These are phyloP conservation scores for Melieria picta DNA, from an alignment of 2,888 invertebrate genomes.

Conservation along the genomic window DNA sequence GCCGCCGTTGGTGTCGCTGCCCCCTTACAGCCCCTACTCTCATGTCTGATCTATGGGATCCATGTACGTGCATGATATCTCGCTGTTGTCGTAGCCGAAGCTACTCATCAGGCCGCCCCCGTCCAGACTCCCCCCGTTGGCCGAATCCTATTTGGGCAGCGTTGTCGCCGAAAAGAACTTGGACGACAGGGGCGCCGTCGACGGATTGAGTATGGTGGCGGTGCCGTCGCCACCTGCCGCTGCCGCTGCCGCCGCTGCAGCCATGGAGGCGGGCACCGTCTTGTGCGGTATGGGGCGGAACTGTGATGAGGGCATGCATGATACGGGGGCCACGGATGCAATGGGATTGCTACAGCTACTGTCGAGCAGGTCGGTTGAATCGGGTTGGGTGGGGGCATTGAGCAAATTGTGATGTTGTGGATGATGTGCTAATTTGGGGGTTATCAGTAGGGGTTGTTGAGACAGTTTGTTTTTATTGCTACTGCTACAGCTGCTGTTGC, in stretches of 20 bases:
- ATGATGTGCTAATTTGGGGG: constrained; percentile 55
- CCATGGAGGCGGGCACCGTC: constrained; percentile 57
- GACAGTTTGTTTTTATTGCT: constrained; percentile 51
- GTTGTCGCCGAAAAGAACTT: constrained; percentile 66
- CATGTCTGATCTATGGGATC: constrained; percentile 63
- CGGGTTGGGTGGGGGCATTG: constrained; percentile 47
- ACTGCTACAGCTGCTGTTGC: constrained; percentile 54
- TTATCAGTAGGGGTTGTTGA: constrained; percentile 60
- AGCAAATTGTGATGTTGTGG: constrained; percentile 46
- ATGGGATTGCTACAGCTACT: constrained; percentile 58
- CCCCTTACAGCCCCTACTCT: constrained; percentile 48
- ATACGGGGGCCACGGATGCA: constrained; percentile 59
- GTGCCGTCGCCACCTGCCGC: constrained; percentile 16
- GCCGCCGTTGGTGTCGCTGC: not conserved
- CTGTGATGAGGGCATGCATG: constrained; percentile 66
- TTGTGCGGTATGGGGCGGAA: constrained; percentile 67
- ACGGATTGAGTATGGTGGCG: constrained; percentile 57
- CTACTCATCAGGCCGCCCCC: constrained; percentile 45
- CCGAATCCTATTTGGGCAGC: constrained; percentile 65
- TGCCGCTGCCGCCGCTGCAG: constrained; percentile 4
- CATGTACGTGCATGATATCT: constrained; percentile 62
- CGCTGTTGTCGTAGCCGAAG: constrained; percentile 57
- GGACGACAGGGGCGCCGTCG: constrained; percentile 64
- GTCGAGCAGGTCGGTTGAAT: constrained; percentile 53
- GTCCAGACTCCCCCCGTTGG: constrained; percentile 54